These are phyloP conservation scores for Ceuthmochares aereus DNA, from an alignment of 2,113 vertebrate species.

Conservation along the genomic window DNA sequence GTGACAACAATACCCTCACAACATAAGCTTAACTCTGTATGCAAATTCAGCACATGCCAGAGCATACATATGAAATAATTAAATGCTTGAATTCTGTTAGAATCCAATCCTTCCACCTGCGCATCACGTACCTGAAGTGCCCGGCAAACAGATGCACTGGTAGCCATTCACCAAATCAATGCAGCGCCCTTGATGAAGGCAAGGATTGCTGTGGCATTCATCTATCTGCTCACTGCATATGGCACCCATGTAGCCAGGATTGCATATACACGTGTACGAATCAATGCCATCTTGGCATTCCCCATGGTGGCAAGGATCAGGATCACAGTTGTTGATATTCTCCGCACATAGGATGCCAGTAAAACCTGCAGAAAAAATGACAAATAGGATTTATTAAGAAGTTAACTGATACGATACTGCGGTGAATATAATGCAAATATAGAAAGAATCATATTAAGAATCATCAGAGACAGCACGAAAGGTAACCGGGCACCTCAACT, in stretches of 20 bases:
- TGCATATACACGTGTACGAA: constrained; percentile 87
- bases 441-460: background rate
- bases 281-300: constrained; percentile 91
- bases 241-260: constrained; percentile 87
- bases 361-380: constrained; percentile 79
- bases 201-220: constrained; percentile 91
- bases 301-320: constrained; percentile 91
- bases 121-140: constrained; percentile 83
- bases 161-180: constrained; percentile 91
- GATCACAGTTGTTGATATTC: constrained; percentile 91
- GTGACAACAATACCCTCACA: background rate
- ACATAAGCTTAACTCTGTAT: background rate
- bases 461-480: background rate
- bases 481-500: background rate
- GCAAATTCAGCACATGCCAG: background rate
- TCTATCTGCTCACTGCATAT: constrained; percentile 92
- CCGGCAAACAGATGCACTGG: constrained; percentile 87
- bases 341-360: constrained; percentile 85
- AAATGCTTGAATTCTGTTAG: background rate
- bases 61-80: background rate
- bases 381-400: background rate
- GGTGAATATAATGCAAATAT: background rate
- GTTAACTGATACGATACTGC: background rate
- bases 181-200: constrained; percentile 90
- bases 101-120: background rate